Conservation (phyloP, 2,888 invertebrate genomes). For the Leucania comma region DNA sequence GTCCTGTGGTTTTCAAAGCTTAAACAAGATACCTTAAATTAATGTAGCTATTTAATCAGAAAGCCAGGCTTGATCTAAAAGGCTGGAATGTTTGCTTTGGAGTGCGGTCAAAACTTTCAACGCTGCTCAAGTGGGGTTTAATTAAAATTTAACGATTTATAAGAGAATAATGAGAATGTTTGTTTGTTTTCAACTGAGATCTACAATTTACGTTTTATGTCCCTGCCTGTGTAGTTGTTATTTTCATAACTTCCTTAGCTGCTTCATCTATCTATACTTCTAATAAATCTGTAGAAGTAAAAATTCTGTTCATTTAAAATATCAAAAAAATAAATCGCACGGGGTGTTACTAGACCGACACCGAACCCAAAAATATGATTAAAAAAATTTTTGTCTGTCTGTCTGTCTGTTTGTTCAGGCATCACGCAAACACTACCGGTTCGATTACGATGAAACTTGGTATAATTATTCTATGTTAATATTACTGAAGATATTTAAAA, state of each 20-base stretch:
- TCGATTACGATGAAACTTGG: too few species aligned
- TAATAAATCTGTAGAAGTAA: too few species aligned
- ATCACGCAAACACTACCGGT: too few species aligned
- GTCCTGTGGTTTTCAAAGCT: not conserved
- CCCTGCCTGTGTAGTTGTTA: not conserved
- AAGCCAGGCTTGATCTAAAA: not conserved
- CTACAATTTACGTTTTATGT: not conserved
- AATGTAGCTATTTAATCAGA: conserved; percentile 56
- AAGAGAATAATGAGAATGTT: conserved; percentile 1
- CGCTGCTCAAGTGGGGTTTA: not conserved
- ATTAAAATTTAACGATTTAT: conserved; percentile 5
- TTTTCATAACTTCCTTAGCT: not conserved
- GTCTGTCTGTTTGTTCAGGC: too few species aligned
- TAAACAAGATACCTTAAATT: not conserved
- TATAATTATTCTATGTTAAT: too few species aligned
- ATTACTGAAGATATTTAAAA: too few species aligned
- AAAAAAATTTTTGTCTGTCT: too few species aligned
- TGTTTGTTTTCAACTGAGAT: not conserved
- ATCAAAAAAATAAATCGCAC: too few species aligned
- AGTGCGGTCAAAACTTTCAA: conserved; percentile 2
- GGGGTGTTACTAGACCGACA: too few species aligned
- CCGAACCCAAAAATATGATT: too few species aligned
- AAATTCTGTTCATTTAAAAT: too few species aligned
- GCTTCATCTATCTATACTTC: too few species aligned
- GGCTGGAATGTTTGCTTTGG: not conserved